Conservation (phyloP, 2,797 vertebrate genomes). For the Cyclura pinguis region DNA sequence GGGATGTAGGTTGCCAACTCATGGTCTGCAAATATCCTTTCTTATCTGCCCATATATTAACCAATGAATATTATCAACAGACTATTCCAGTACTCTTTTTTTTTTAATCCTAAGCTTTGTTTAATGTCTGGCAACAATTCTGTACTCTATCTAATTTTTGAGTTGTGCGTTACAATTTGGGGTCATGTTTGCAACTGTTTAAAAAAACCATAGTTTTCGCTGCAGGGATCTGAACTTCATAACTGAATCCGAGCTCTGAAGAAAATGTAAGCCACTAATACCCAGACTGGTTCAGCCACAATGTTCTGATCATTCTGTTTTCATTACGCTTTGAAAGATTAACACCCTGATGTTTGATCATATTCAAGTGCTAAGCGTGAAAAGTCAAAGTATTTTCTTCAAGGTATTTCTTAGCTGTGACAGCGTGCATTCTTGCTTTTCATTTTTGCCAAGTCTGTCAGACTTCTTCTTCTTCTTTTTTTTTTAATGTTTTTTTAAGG, state of each 20-base stretch:
- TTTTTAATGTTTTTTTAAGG: conserved; percentile 46
- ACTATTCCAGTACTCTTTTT: background rate
- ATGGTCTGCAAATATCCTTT: background rate
- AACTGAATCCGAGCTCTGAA: background rate
- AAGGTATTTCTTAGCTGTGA: conserved; percentile 50
- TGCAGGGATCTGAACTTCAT: conserved; percentile 6
- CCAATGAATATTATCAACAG: background rate
- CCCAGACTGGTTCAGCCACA: conserved; percentile 8
- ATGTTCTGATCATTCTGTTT: conserved; percentile 17
- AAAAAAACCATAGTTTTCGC: background rate
- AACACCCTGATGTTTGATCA: conserved; percentile 10
- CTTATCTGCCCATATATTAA: background rate
- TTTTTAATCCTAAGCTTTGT: background rate
- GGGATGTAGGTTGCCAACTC: background rate
- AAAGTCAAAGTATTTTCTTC: conserved; percentile 25
- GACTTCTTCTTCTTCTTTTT: conserved; percentile 59
- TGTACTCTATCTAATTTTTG: background rate
- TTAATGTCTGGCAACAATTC: background rate
- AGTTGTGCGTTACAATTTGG: background rate
- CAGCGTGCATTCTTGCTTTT: conserved; percentile 51
- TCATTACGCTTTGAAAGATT: conserved; percentile 46
- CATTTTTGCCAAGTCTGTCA: conserved; percentile 33
- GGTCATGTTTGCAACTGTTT: background rate
- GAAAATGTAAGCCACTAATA: conserved; percentile 19
- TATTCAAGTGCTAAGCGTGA: conserved; percentile 23